Evolutionary conservation across 2,113 vertebrate species (phyloP), one percentile per base, ranked within the genome.

Genomic region (Numida meleagris): DNA sequence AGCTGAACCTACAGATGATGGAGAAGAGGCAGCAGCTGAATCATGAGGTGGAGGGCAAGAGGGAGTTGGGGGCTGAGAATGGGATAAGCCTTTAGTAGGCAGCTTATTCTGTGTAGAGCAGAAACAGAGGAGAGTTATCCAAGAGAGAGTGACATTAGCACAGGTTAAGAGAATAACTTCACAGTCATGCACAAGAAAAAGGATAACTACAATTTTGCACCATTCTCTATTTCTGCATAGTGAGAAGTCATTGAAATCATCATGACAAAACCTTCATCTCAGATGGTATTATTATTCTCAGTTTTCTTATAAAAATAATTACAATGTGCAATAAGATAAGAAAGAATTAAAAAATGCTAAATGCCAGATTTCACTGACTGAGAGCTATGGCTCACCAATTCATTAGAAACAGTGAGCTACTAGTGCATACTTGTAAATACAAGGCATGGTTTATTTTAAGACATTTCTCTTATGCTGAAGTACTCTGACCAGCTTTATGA

Each of bases 101-200:
- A 97, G 63, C 73, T 97, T 97, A 96, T 97, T 98, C 98, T 98
- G 98, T 97, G 92, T 80, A 95, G 94, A 97, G 97, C 86, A 98
- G 97, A 98, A 97, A 98, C 33, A 97, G 81, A 94, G 79, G 88
- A 97, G 59, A 97, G 87, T 96, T 93, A 97, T 67, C 74, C 74
- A 83, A 76, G 61, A 94, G 76, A 82, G 57, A 91, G 18, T 67
- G 59, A 72, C 40, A 80, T 79, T 6, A 67, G 88, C 43, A 82
- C 10, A 40, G 9, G 34, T 95, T 91, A 97, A 50, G 27, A 63
- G 43, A 76, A 34, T 7, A 42, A 71, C 19, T 86, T 75, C 82
- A 88, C 4, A 82, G 72, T 72, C 92, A 91, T 94, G 95, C 95
- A 91, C 27, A 20, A 70, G 72, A 82, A 71, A 57, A 3, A 23